Conservation (phyloP, 2,888 invertebrate genomes). For the Aphidoletes aphidimyza region DNA sequence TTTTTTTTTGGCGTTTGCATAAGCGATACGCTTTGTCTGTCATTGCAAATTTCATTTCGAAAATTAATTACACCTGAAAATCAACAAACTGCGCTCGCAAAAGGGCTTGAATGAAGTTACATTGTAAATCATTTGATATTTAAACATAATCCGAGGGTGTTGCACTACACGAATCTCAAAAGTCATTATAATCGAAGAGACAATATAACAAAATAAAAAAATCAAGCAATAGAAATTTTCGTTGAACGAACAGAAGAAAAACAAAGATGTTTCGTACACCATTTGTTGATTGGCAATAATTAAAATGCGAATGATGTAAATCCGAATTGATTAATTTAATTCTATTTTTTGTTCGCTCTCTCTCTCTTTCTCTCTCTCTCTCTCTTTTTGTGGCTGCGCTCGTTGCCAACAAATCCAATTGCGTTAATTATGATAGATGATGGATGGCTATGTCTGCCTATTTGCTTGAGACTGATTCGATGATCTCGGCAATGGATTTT, state of each 20-base stretch:
- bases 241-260: background rate
- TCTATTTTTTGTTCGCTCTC: constrained; percentile 9
- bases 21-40: background rate
- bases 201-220: background rate
- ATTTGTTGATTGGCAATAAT: constrained; percentile 39
- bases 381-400: no score
- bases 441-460: background rate
- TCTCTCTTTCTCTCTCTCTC: no score
- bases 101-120: background rate
- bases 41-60: background rate
- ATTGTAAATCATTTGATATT: no score
- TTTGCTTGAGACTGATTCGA: background rate
- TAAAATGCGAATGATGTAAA: constrained; percentile 53
- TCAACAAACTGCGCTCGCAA: background rate
- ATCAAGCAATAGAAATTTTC: background rate
- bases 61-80: background rate
- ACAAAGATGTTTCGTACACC: background rate
- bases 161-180: background rate
- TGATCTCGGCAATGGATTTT: background rate
- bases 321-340: constrained; percentile 50
- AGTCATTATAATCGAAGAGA: background rate
- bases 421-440: background rate
- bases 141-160: background rate
- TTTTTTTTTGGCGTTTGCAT: constrained; percentile 17
- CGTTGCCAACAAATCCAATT: constrained; percentile 35